A percentile compares a stretch with the other conserved stretches of the same genome.
These are phyloP conservation scores for Dryoscopus gambensis DNA, from an alignment of 2,113 vertebrate genomes.

Conservation along the genomic window DNA sequence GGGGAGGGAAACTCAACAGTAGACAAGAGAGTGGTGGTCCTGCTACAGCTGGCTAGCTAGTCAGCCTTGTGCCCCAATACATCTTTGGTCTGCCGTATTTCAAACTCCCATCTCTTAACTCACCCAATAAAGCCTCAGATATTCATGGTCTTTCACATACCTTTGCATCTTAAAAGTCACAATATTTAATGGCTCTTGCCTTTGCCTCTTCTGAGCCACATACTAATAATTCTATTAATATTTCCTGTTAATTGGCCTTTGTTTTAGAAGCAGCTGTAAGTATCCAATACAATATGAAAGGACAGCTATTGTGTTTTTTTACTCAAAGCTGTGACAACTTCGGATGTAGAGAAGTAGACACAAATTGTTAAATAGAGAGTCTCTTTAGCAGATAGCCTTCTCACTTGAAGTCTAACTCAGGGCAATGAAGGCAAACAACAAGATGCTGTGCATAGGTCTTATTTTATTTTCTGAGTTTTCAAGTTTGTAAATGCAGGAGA, in stretches of 20 bases:
- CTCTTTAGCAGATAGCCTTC: not conserved
- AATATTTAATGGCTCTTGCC: not conserved
- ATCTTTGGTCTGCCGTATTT: not conserved
- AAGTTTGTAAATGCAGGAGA: not conserved
- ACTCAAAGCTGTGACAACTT: not conserved
- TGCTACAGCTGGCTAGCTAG: not conserved
- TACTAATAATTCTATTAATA: not conserved
- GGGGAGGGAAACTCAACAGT: no score
- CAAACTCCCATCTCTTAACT: not conserved
- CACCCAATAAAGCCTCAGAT: not conserved
- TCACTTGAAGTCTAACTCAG: not conserved
- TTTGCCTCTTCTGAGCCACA: not conserved
- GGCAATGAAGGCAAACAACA: not conserved
- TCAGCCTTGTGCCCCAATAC: not conserved
- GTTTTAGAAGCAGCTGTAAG: not conserved
- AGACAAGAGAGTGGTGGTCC: not conserved
- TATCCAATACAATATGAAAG: not conserved
- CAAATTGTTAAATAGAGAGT: not conserved
- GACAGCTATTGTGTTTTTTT: accelerated
- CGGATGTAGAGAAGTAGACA: not conserved
- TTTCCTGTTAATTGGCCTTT: not conserved
- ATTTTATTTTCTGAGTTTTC: not conserved
- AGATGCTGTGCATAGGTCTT: not conserved
- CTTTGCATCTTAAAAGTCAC: not conserved
- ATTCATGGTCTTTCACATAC: not conserved